These are phyloP conservation scores for Allacma fusca DNA, from an alignment of 2,888 invertebrate genomes.

Conservation along the genomic window DNA sequence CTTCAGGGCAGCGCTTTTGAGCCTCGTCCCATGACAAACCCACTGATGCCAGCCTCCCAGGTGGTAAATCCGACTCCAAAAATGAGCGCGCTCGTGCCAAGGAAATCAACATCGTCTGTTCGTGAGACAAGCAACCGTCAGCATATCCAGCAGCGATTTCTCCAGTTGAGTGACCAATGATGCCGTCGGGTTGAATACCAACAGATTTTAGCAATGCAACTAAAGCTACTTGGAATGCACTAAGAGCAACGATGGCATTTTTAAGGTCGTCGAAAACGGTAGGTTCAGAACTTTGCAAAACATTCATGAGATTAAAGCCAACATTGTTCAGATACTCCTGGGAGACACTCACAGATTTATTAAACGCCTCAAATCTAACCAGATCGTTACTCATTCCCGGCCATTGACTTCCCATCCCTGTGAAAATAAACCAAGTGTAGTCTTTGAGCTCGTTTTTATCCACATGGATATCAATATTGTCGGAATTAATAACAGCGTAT, in stretches of 20 bases:
- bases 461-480: no score
- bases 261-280: constrained; percentile 84
- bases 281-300: constrained; percentile 79
- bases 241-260: constrained; percentile 90
- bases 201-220: constrained; percentile 81
- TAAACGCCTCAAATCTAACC: constrained; percentile 67
- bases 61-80: constrained; percentile 74
- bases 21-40: constrained; percentile 85
- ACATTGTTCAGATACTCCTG: constrained; percentile 80
- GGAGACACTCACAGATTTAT: constrained; percentile 78
- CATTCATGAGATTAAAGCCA: constrained; percentile 79
- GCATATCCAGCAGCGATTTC: constrained; percentile 95
- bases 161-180: constrained; percentile 94
- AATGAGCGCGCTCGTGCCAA: constrained; percentile 70
- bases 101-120: constrained; percentile 91
- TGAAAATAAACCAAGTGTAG: constrained; percentile 69
- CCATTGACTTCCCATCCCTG: constrained; percentile 72
- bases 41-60: constrained; percentile 90
- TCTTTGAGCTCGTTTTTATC: not conserved
- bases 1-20: constrained; percentile 75
- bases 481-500: no score
- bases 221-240: constrained; percentile 81
- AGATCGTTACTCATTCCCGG: constrained; percentile 68
- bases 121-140: constrained; percentile 90
- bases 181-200: constrained; percentile 87